Evolutionary conservation across 2,888 invertebrate species (phyloP), one percentile per base, ranked within the genome.

Genomic region (Schrankia costaestrigalis): DNA sequence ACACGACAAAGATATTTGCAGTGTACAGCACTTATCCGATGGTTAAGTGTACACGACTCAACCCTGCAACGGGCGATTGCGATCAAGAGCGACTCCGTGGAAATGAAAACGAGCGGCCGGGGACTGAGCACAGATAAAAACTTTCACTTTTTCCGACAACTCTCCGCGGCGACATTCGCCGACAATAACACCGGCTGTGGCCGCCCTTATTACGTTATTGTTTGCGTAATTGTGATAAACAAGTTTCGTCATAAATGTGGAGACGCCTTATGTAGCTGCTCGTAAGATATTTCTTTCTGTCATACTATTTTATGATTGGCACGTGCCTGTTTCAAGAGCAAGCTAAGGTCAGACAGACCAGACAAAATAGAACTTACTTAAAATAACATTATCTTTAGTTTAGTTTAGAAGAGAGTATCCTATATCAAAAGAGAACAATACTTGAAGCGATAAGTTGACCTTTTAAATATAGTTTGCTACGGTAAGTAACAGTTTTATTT

Each of bases 131-230:
- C 68, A 76, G 82, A 84, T 84, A 85, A 85, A 85, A 86, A 85
- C 82, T 84, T 85, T 84, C 78, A 79, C 82, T 83, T 82, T 79
- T 81, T 75, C 78, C 71, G 73, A 71, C 75, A 72, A 77, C 70
- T 71, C 78, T 77, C 77, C 42, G 63, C 71, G 76, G 78, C 63
- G 65, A 81, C 77, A 77, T 81, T 81, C 68, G 56, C 63, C 63
- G 57, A 73, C 75, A 77, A 78, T 81, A 77, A 76, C 75, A 61
- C 66, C 67, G 71, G 70, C 76, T 76, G 77, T 44, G 76, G 69
- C 60, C 54, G 62, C 70, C 57, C 75, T 78, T 80, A 78, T 77
- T 73, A 74, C 71, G 64, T 75, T 78, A 78, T 76, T 74, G 76
- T 77, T 73, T 69, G 58, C 62, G 69, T 72, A 72, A 78, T 78